phyloP scores from a whole-genome alignment of 2,888 invertebrate species.

The Nomada lathburiana region DNA sequence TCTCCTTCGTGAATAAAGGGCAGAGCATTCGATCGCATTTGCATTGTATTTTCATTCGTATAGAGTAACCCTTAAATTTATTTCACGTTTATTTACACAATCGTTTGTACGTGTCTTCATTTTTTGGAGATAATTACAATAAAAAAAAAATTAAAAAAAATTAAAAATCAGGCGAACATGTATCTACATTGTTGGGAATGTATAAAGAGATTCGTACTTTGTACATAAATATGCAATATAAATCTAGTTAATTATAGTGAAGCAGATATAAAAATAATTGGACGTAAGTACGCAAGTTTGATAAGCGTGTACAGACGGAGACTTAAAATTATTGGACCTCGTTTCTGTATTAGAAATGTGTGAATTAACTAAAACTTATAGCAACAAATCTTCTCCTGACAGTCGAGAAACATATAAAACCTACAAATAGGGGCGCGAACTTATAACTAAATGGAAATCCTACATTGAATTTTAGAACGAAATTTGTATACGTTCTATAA shows the following conservation, averaged over 20 bases:
- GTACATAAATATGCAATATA: conserved; percentile 36
- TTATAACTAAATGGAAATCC: neutral
- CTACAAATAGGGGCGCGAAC: neutral
- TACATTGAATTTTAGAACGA: neutral
- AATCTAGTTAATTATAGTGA: conserved; percentile 6
- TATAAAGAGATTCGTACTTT: conserved; percentile 17
- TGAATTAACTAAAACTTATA: neutral
- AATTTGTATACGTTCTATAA: neutral
- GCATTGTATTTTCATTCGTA: conserved; percentile 21
- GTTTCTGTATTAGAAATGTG: neutral
- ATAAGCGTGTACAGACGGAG: neutral
- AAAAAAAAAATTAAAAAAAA: neutral
- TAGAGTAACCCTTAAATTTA: neutral
- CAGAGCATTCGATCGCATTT: conserved; percentile 40
- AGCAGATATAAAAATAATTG: conserved; percentile 43
- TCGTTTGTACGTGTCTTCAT: neutral
- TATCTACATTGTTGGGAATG: neutral
- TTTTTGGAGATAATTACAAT: neutral
- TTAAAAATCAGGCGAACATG: neutral
- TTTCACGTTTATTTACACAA: neutral
- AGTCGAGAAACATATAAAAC: neutral
- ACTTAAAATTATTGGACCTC: conserved; percentile 22
- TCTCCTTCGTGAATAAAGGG: conserved; percentile 55
- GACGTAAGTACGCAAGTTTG: conserved; percentile 10
- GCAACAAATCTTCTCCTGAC: neutral